Percentiles rank a stretch among this genome's conserved stretches.
Conservation (phyloP, 2,888 invertebrate genomes). For the Chromoteleia sp. region DNA sequence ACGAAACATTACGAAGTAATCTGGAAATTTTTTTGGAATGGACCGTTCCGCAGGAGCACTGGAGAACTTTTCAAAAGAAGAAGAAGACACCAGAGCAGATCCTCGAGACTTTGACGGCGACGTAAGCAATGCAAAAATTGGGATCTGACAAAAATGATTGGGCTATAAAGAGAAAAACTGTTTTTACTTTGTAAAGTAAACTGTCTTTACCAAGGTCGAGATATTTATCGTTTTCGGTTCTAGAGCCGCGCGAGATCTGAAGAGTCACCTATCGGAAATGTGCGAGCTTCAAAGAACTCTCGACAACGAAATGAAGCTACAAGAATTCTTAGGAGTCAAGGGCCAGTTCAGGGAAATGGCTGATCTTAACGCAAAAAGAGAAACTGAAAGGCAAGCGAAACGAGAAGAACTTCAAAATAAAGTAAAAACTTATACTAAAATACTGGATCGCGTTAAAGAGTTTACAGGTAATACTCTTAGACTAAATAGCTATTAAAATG, state of each 20-base stretch:
- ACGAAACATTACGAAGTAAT: constrained; percentile 90
- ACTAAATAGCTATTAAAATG: constrained; percentile 43
- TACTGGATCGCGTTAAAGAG: constrained; percentile 90
- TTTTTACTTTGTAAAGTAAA: too few relatives aligned
- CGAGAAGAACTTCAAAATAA: constrained; percentile 89
- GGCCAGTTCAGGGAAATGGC: constrained; percentile 91
- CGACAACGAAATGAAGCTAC: constrained; percentile 93
- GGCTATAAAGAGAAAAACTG: too few relatives aligned
- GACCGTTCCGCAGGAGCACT: constrained; percentile 92
- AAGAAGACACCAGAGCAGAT: constrained; percentile 92
- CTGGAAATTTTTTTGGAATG: constrained; percentile 91
- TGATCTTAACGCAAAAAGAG: constrained; percentile 90
- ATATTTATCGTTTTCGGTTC: constrained; percentile 5
- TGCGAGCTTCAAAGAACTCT: constrained; percentile 93
- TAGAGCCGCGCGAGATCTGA: constrained; percentile 85
- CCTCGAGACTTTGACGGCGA: constrained; percentile 89
- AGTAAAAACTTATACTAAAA: constrained; percentile 90
- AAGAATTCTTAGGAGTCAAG: constrained; percentile 94
- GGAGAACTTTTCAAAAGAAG: constrained; percentile 90
- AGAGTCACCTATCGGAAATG: constrained; percentile 89
- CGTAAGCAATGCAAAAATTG: constrained; percentile 71
- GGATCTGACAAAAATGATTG: constrained; percentile 31
- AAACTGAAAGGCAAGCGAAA: constrained; percentile 89
- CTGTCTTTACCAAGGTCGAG: too few relatives aligned
- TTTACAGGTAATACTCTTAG: constrained; percentile 79